Evolutionary conservation across 2,888 invertebrate genomes (phyloP), one percentile per base, ranked within the genome.

Genomic region (Mesoligia furuncula): DNA sequence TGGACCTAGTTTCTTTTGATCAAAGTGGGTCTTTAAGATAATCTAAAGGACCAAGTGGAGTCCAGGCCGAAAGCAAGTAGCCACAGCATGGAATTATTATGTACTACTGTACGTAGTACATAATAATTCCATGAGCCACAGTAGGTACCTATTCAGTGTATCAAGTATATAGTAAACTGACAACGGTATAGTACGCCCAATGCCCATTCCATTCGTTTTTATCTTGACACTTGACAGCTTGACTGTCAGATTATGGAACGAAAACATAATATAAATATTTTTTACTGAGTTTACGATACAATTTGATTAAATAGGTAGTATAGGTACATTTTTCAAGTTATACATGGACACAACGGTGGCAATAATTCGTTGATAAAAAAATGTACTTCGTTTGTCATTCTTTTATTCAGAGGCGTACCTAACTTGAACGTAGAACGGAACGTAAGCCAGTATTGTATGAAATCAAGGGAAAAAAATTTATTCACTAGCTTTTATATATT

Each of bases 141-240:
- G 51, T 42, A 45, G 13, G 11, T n/a, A 48, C 36, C 0, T 48
- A 27, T 3, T 31, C 31, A 57, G 57, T 31, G 15, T 6, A 57
- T 13, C n/a, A 75, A 75, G 27, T 74, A 42, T 8, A 11, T 45
- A n/a, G 1, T 69, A 51, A 51, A 13, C 13, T 51, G 17, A 54
- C n/a, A 54, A n/a, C 54, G 54, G n/a, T 20, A 31, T 8, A 24
- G 24, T 48, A 17, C 2, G 31, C 4, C 8, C 51, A 54, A 39
- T 27, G 20, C 9, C 20, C 13, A n/a, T 73, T 61, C 11, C 45
- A n/a, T 45, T 20, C 5, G n/a, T 39, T 64, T 42, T 8, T 20
- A n/a, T 31, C 39, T 79, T 79, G 54, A 65, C 79, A 54, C 42
- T 78, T 79, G 57, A 69, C 70, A 80, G 48, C 17, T 59, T n/a